A percentile compares a stretch with the other conserved stretches of the same genome.
phyloP scores from a whole-genome alignment of 2,113 vertebrate species.

The Notarius quadriscutis region DNA sequence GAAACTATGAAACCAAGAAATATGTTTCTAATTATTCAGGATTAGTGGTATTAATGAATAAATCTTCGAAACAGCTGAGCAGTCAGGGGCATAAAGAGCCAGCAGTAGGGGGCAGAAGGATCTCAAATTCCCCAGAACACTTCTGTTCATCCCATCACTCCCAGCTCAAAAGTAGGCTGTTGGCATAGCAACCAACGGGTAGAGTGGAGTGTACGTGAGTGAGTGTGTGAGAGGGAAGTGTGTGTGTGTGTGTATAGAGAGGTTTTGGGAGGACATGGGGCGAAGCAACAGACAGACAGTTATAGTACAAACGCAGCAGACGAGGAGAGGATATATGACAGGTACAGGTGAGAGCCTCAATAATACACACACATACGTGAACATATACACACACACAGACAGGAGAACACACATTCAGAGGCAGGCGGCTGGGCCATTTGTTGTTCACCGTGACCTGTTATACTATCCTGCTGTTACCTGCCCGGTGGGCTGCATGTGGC shows the following conservation, averaged over 20 bases:
- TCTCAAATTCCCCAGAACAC: constrained; percentile 63
- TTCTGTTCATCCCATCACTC: constrained; percentile 66
- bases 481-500: constrained; percentile 67
- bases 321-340: constrained; percentile 80
- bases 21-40: neutral
- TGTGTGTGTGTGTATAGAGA: constrained; percentile 47
- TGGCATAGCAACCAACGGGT: constrained; percentile 77
- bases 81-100: constrained; percentile 66
- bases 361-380: constrained; percentile 58
- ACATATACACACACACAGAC: constrained; percentile 62
- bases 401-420: constrained; percentile 65
- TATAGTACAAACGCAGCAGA: constrained; percentile 69
- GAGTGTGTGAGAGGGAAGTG: constrained; percentile 42
- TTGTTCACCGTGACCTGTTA: constrained; percentile 81
- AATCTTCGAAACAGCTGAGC: neutral
- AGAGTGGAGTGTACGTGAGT: constrained; percentile 49
- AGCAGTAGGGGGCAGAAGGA: constrained; percentile 72
- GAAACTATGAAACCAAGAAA: neutral
- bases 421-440: constrained; percentile 71
- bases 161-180: constrained; percentile 76
- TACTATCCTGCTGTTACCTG: constrained; percentile 83
- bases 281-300: constrained; percentile 71
- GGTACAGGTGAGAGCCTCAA: constrained; percentile 79
- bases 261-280: constrained; percentile 24
- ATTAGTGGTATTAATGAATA: neutral